These are phyloP conservation scores for Mola mola DNA, from an alignment of 2,113 vertebrate genomes.

Conservation along the genomic window DNA sequence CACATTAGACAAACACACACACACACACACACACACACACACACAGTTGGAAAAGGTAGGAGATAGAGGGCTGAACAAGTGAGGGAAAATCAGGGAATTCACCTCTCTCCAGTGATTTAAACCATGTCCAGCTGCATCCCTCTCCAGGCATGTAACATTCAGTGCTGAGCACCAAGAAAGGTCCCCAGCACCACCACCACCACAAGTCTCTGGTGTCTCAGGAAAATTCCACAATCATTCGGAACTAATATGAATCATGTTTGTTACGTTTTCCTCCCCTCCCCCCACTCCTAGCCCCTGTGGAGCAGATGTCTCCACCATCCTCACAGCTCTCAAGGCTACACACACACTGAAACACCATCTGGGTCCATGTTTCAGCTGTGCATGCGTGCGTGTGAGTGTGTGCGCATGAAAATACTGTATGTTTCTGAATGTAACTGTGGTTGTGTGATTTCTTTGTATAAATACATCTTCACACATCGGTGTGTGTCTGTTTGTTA, in stretches of 20 bases:
- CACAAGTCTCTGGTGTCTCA: slow-evolving; percentile 59
- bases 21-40: slow-evolving; percentile 17
- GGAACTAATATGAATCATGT: slow-evolving; percentile 75
- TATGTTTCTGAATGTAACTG: slow-evolving; percentile 54
- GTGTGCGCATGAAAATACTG: slow-evolving; percentile 36
- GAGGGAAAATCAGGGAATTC: slow-evolving; percentile 54
- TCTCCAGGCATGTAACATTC: slow-evolving; percentile 47
- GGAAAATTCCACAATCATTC: slow-evolving; percentile 72
- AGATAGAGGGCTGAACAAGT: slow-evolving; percentile 58
- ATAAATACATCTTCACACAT: slow-evolving; percentile 46
- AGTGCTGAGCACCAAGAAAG: slow-evolving; percentile 48
- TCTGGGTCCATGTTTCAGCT: slow-evolving; percentile 79
- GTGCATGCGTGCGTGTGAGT: slow-evolving; percentile 42
- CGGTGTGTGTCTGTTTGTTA: slow-evolving; percentile 25
- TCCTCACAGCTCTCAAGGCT: slow-evolving; percentile 78
- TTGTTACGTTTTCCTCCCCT: slow-evolving; percentile 64
- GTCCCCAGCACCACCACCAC: slow-evolving; percentile 29
- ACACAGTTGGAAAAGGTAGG: slow-evolving; percentile 48
- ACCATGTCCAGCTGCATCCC: slow-evolving; percentile 46
- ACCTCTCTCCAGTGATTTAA: slow-evolving; percentile 52
- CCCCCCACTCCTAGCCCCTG: slow-evolving; percentile 65
- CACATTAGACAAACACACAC: slow-evolving; percentile 39
- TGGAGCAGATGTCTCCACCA: slow-evolving; percentile 82
- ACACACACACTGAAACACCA: slow-evolving; percentile 77
- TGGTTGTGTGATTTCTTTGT: slow-evolving; percentile 57